phyloP scores from a whole-genome alignment of 2,113 vertebrate genomes.

The Mirza zaza region DNA sequence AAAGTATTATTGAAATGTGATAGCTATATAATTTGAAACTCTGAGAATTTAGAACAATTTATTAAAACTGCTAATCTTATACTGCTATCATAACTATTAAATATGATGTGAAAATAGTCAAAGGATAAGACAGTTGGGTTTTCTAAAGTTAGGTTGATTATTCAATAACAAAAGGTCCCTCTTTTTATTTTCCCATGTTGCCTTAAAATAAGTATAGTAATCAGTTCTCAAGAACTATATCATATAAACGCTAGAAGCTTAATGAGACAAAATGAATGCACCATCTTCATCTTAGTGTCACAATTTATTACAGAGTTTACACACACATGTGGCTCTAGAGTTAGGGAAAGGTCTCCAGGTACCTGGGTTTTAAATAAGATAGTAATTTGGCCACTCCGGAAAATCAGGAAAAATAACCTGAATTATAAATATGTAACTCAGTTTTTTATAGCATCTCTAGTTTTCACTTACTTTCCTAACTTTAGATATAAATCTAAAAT shows the following conservation, averaged over 20 bases:
- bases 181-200: background rate
- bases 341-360: background rate
- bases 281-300: background rate
- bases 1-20: constrained; percentile 12
- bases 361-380: background rate
- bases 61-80: background rate
- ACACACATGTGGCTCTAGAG: background rate
- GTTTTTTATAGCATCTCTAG: background rate
- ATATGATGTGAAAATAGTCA: background rate
- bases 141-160: background rate
- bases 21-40: background rate
- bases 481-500: constrained; percentile 53
- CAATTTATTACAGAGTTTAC: background rate
- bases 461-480: constrained; percentile 5
- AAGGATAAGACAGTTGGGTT: background rate
- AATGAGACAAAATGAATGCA: background rate
- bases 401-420: constrained; percentile 29
- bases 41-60: constrained; percentile 22
- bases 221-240: background rate
- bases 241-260: background rate
- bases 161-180: background rate
- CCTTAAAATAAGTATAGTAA: constrained; percentile 35
- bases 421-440: background rate
- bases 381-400: background rate
- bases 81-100: background rate